Base-by-base conservation (phyloP, 1,140 invertebrate species). In the Camponotus vicinus region DNA sequence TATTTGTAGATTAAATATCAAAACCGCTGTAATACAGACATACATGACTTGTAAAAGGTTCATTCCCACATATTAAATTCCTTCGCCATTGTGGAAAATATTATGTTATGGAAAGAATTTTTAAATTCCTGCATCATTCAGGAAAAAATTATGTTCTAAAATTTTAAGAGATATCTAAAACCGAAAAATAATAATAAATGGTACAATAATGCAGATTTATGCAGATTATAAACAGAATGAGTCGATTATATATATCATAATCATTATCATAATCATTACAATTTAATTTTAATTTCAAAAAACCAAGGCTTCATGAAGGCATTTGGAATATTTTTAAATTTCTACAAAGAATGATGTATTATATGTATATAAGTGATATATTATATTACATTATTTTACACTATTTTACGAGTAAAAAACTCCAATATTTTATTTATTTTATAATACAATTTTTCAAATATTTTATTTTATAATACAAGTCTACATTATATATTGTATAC, bases 1-100 rank as follows among this genome's bases (percentile, higher is more conserved):
- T 27, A 27, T 27, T 27, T 27, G 1, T 27, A 0, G 27, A 80
- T 59, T 85, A 91, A 92, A 92, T 92, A 91, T 92, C 92, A 92
- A 83, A 92, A 83, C 66, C 87, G 85, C 27, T 71, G 80, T 92
- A 91, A 92, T 86, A 88, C 85, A 69, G 59, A 34, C 18, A 79
- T 83, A 27, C 1, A 27, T 27, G 27, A 27, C 27, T 27, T 27
- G 27, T 27, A 27, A 27, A 27, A 27, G 27, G 18, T 27, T 71
- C 59, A 21, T 80, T 80, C 37, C 11, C 21, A 69, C 34, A 37
- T 71, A 59, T 59, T 57, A 61, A 82, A 11, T 52, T 63, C 27
- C 34, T 71, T 71, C 78, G 52, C 13, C 55, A 61, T 18, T 13
- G 27, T 13, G 11, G 1, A n/a, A 37, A 69, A 27, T 61, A n/a